Evolutionary conservation across 2,797 vertebrate genomes (phyloP).

Genomic region (Pelochelys cantorii): DNA sequence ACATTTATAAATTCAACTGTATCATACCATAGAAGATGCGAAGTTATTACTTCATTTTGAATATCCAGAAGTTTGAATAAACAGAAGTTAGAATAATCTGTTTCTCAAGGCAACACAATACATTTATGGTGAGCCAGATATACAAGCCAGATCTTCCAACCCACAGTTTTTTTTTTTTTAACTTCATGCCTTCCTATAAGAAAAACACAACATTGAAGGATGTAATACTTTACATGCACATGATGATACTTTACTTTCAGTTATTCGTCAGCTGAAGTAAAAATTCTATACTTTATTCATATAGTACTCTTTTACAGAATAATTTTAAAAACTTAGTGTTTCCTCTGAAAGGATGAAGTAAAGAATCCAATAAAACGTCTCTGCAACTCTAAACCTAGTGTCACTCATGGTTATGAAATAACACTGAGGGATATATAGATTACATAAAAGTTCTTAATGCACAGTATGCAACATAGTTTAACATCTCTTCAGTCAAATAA

Average conservation of each 20-base stretch:
- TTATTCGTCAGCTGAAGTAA: background rate
- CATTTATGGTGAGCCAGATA: background rate
- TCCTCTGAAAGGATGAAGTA: conserved; percentile 16
- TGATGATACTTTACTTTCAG: background rate
- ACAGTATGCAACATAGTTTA: background rate
- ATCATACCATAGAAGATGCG: background rate
- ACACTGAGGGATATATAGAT: background rate
- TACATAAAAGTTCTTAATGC: background rate
- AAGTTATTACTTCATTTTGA: background rate
- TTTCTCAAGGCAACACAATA: background rate
- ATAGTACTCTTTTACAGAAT: background rate
- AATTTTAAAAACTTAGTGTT: background rate
- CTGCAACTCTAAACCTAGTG: background rate
- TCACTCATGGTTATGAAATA: background rate
- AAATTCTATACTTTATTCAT: background rate
- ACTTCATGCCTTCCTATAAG: background rate
- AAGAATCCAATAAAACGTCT: background rate
- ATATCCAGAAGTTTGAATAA: background rate
- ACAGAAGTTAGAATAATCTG: no score
- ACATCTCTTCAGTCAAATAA: background rate
- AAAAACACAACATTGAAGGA: background rate
- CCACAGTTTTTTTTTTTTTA: background rate
- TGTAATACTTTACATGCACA: background rate
- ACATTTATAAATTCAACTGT: background rate
- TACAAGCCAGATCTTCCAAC: background rate